Evolutionary conservation across 2,797 vertebrate species (phyloP).

Genomic region (Enteromius viviparus): DNA sequence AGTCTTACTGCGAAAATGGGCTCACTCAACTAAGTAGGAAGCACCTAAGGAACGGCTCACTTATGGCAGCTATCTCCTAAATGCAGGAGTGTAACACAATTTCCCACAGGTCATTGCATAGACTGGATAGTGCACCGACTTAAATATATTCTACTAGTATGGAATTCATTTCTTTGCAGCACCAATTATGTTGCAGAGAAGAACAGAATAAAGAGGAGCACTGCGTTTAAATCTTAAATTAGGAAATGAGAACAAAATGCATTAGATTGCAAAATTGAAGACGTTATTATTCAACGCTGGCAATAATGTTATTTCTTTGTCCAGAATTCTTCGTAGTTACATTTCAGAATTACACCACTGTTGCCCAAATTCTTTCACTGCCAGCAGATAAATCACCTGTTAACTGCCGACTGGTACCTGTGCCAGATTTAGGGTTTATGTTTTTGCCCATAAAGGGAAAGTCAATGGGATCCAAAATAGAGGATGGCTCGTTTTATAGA

Average conservation of each 20-base stretch:
- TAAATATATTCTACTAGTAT: conserved; percentile 7
- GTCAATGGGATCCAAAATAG: background rate
- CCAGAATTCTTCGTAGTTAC: background rate
- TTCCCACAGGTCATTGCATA: background rate
- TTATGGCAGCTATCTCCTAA: conserved; percentile 24
- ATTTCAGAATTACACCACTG: background rate
- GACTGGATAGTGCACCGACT: conserved; percentile 5
- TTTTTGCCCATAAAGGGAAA: background rate
- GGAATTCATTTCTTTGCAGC: conserved; percentile 19
- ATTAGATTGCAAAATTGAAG: background rate
- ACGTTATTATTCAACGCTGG: background rate
- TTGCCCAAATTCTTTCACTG: background rate
- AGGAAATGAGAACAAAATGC: background rate
- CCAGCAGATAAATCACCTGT: background rate
- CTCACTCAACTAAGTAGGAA: conserved; percentile 24
- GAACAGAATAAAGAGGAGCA: background rate
- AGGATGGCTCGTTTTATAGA: background rate
- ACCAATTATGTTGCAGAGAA: conserved; percentile 2
- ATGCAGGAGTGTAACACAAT: conserved; percentile 21
- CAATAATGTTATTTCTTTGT: background rate
- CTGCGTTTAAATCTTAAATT: background rate
- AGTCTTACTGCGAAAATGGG: conserved; percentile 35
- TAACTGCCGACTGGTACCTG: background rate
- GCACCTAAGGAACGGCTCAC: background rate
- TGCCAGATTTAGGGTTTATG: background rate